Conservation (phyloP, 2,113 vertebrate species). For the Eurypyga helias region DNA sequence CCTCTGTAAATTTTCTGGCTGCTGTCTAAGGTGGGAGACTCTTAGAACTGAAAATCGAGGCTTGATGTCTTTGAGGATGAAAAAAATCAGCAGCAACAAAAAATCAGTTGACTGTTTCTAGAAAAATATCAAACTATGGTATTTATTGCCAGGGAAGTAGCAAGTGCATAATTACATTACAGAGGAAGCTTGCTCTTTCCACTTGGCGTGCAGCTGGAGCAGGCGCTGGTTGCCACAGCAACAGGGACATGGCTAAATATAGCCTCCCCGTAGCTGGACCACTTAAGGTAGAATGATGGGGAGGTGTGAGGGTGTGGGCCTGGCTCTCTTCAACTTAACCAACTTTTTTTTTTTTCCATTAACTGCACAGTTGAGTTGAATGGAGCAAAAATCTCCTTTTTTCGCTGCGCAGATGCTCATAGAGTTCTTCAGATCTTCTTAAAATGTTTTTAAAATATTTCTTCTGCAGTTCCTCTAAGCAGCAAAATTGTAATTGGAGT, state of each 20-base stretch:
- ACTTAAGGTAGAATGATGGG: constrained; percentile 73
- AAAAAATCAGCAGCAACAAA: background rate
- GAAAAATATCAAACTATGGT: constrained; percentile 61
- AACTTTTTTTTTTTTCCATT: background rate
- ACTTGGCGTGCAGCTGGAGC: constrained; percentile 77
- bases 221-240: constrained; percentile 78
- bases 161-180: constrained; percentile 75
- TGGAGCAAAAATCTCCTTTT: background rate
- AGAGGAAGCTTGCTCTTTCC: constrained; percentile 76
- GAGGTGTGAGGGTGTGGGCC: constrained; percentile 66
- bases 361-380: background rate
- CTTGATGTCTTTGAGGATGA: background rate
- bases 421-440: background rate
- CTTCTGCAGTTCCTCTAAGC: background rate
- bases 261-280: constrained; percentile 63
- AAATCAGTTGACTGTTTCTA: constrained; percentile 43
- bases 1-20: background rate
- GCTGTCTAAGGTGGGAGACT: background rate
- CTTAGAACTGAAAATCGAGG: background rate
- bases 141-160: constrained; percentile 73
- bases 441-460: background rate
- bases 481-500: background rate
- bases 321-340: constrained; percentile 50
- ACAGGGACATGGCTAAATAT: constrained; percentile 80
- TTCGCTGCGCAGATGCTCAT: background rate